Evolutionary conservation across 2,888 invertebrate species (phyloP).

Genomic region (Micropterix aruncella): DNA sequence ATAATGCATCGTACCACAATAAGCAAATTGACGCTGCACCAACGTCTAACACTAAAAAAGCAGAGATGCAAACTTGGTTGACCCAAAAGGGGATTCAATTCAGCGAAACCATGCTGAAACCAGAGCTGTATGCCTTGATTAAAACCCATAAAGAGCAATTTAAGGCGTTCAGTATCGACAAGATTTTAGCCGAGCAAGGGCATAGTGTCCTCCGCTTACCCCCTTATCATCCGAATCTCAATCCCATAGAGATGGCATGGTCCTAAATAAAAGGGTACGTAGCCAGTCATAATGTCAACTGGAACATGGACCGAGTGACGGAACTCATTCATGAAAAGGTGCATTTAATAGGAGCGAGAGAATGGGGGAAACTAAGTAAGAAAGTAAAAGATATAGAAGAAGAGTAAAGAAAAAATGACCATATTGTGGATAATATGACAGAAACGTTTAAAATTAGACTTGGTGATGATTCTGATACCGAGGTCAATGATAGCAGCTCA

Average conservation of each 20-base stretch:
- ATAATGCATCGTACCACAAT: constrained; percentile 16
- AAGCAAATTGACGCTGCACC: constrained; percentile 11
- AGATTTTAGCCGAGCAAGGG: constrained; percentile 9
- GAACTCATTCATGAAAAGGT: constrained; percentile 12
- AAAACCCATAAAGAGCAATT: constrained; percentile 11
- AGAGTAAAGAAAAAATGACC: constrained; percentile 8
- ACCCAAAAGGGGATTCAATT: constrained; percentile 12
- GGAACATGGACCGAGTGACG: constrained; percentile 6
- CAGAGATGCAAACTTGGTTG: constrained; percentile 14
- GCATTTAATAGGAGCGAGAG: constrained; percentile 8
- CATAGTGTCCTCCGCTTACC: constrained; percentile 12
- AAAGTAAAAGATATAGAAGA: constrained; percentile 10
- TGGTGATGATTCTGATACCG: constrained; percentile 1
- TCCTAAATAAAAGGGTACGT: constrained; percentile 6
- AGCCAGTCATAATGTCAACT: constrained; percentile 2
- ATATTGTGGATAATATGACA: constrained; percentile 7
- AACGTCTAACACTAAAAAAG: constrained; percentile 12
- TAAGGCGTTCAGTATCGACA: constrained; percentile 11
- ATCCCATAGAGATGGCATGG: constrained; percentile 10
- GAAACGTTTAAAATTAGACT: constrained; percentile 7
- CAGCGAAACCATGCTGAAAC: constrained; percentile 9
- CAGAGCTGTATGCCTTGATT: constrained; percentile 13
- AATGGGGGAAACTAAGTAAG: constrained; percentile 11
- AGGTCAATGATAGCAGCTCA: not conserved
- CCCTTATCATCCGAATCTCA: constrained; percentile 14